These are phyloP conservation scores for Cydia splendana DNA, from an alignment of 1,140 invertebrate genomes.

Conservation along the genomic window DNA sequence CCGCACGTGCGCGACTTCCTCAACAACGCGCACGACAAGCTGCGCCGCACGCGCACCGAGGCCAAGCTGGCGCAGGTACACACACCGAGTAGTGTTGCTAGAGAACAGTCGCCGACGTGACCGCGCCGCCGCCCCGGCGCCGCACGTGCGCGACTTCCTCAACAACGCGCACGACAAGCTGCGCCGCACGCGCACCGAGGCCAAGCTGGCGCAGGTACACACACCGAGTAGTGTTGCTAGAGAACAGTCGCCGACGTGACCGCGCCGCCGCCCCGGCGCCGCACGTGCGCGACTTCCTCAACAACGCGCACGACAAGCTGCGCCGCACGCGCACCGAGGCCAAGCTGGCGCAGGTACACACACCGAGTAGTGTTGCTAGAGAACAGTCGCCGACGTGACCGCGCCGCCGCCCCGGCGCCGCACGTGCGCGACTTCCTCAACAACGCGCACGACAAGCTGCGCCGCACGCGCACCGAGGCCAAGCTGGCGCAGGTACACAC, in stretches of 20 bases:
- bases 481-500: conserved; percentile 66
- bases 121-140: conserved; percentile 71
- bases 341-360: conserved; percentile 66
- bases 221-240: too few species aligned
- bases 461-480: conserved; percentile 87
- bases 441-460: conserved; percentile 90
- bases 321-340: conserved; percentile 88
- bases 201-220: conserved; percentile 68
- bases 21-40: conserved; percentile 88
- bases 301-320: conserved; percentile 90
- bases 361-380: too few species aligned
- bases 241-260: conserved; percentile 48
- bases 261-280: conserved; percentile 62
- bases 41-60: conserved; percentile 90
- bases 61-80: conserved; percentile 70
- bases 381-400: conserved; percentile 48
- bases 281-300: conserved; percentile 17
- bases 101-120: conserved; percentile 38
- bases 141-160: conserved; percentile 16
- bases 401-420: conserved; percentile 64
- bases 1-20: conserved; percentile 16
- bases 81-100: too few species aligned
- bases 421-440: conserved; percentile 26
- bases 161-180: conserved; percentile 90
- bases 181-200: conserved; percentile 88